Evolutionary conservation across 2,113 vertebrate species (phyloP).

Genomic region (Cettia cetti): DNA sequence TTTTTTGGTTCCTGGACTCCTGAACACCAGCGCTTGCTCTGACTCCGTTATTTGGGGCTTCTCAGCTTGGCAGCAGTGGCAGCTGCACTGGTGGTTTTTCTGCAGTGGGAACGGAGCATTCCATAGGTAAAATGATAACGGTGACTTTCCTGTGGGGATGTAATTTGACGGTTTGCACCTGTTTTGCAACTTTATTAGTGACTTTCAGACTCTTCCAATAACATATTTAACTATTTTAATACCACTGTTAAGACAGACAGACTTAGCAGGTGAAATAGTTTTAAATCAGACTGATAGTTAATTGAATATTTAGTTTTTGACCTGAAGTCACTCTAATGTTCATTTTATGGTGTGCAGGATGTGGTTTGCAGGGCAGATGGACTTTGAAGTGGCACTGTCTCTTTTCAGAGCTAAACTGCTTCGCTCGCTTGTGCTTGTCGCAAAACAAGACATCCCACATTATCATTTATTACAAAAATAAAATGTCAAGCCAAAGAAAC

Average conservation of each 20-base stretch:
- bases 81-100: conserved; percentile 48
- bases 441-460: neutral
- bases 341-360: neutral
- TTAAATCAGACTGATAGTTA: neutral
- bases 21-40: neutral
- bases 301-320: neutral
- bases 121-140: conserved; percentile 60
- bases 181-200: conserved; percentile 30
- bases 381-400: neutral
- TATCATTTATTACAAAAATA: neutral
- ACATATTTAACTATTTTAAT: neutral
- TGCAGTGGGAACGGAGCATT: conserved; percentile 45
- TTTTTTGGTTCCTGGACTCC: conserved; percentile 9
- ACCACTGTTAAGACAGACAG: neutral
- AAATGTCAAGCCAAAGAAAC: neutral
- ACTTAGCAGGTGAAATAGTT: neutral
- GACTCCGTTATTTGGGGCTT: neutral
- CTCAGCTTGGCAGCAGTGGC: conserved; percentile 8
- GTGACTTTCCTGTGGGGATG: conserved; percentile 43
- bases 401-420: neutral
- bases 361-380: neutral
- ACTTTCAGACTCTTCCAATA: conserved; percentile 9
- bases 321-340: neutral
- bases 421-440: neutral
- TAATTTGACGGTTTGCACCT: conserved; percentile 68